Base-by-base conservation (phyloP, 2,113 vertebrate genomes). In the Todiramphus chloris region DNA sequence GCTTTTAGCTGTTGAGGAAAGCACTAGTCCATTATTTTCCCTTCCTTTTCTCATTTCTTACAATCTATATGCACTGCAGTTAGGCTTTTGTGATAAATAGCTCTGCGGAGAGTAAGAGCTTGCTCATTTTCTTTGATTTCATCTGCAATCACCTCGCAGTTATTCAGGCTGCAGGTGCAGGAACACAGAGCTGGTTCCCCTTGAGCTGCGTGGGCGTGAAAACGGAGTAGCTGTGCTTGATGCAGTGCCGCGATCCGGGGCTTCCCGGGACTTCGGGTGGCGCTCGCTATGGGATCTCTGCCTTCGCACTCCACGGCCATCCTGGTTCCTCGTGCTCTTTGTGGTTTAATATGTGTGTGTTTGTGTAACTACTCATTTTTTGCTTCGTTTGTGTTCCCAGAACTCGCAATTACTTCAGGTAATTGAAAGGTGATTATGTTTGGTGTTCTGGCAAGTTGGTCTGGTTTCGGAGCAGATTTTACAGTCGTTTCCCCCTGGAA, bases 31-130 rank as follows among this genome's bases (percentile, higher is more conserved):
- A 86, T 91, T 88, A 88, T 88, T 90, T 87, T 39, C 48, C 74
- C 37, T 69, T 76, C n/a, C 58, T 87, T 58, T 67, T 73, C 70
- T 33, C 25, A 63, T 80, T 51, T 43, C 51, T 77, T 58, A 15
- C 68, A 90, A 78, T 77, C 79, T 93, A 70, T 66, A 43, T 64
- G 63, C 85, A 39, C 76, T 50, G 43, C 92, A 86, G 84, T 70
- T 89, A 68, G 88, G 75, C 60, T 79, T 77, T 80, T 66, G 90
- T 95, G 96, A 96, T 80, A 74, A 91, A 96, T 87, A 90, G 90
- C 93, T 91, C 95, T 93, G 78, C 87, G 91, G 92, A 93, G 93
- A 74, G 87, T 48, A 77, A 83, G 94, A 96, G 87, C 79, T 86
- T 92, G 59, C 76, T 90, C 23, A 3, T 91, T 91, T 95, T 90